Evolutionary conservation across 37 sponge, comb jelly and placozoan species (phyloP).

Genomic region (Aplysina aerophoba): DNA sequence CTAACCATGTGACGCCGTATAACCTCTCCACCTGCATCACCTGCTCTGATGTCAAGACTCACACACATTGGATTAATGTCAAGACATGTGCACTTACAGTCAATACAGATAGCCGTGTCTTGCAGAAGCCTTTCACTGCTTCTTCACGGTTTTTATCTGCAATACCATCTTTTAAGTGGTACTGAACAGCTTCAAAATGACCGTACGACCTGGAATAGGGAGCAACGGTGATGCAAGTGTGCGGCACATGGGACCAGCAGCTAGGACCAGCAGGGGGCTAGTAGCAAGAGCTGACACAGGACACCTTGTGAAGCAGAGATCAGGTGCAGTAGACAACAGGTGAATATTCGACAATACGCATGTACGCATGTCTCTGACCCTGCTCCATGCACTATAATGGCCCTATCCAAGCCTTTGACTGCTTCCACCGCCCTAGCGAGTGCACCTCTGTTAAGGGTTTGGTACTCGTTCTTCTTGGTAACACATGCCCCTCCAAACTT

Average conservation of each 20-base stretch:
- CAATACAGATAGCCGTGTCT: constrained; percentile 4
- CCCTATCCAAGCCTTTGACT: not conserved
- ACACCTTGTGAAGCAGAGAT: no score
- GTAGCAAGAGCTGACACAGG: no score
- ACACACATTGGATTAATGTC: no score
- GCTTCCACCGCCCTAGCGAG: not conserved
- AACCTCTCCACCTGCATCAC: no score
- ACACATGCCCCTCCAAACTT: constrained; percentile 25
- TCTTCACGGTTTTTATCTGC: not conserved
- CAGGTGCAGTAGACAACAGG: no score
- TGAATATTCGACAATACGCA: not conserved
- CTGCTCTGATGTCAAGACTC: no score
- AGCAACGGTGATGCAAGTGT: not conserved
- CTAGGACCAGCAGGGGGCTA: no score
- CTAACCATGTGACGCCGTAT: no score
- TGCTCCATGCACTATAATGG: constrained; percentile 27
- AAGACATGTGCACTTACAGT: constrained; percentile 22
- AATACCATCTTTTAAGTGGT: not conserved
- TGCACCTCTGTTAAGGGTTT: not conserved
- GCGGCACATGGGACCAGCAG: no score
- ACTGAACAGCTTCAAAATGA: constrained; percentile 32
- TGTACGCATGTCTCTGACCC: not conserved
- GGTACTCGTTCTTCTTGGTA: constrained; percentile 15
- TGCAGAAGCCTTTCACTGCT: constrained; percentile 24
- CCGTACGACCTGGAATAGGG: constrained; percentile 19